These are phyloP conservation scores for Heterohyrax brucei DNA, from an alignment of 2,797 vertebrate species.

Conservation along the genomic window DNA sequence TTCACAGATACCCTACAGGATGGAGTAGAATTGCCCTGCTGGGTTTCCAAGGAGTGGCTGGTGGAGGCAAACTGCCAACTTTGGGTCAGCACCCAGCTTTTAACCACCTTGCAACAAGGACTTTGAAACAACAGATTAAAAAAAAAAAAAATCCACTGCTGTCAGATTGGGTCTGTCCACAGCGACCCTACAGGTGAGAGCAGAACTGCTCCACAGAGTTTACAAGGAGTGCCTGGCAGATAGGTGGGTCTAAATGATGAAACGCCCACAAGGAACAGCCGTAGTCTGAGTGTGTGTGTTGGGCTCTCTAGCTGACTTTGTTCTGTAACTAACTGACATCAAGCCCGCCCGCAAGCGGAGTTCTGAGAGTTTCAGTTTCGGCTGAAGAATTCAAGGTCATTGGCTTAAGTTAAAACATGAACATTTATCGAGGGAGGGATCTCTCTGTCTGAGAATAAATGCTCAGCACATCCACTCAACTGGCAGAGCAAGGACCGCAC, in stretches of 20 bases:
- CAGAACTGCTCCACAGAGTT: too few relatives aligned
- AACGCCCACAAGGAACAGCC: slow-evolving; percentile 8
- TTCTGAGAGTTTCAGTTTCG: background rate
- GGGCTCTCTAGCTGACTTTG: background rate
- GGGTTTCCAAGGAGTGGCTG: too few relatives aligned
- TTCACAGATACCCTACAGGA: too few relatives aligned
- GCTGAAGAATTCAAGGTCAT: background rate
- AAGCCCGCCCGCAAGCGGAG: background rate
- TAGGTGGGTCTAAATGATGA: background rate
- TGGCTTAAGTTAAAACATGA: background rate
- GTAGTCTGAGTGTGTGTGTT: background rate
- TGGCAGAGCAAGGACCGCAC: background rate
- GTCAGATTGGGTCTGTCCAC: too few relatives aligned
- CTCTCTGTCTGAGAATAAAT: background rate
- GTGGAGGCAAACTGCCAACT: too few relatives aligned
- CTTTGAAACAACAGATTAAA: too few relatives aligned
- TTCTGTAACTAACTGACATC: background rate
- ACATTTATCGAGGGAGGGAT: background rate
- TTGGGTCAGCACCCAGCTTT: too few relatives aligned
- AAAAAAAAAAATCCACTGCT: too few relatives aligned
- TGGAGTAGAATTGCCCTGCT: too few relatives aligned
- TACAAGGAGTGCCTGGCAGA: too few relatives aligned
- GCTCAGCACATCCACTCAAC: background rate
- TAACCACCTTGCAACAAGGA: too few relatives aligned
- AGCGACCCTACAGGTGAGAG: too few relatives aligned